These are phyloP conservation scores for Hirtodrosophila trivittata DNA, from an alignment of 2,888 invertebrate species.

Conservation along the genomic window DNA sequence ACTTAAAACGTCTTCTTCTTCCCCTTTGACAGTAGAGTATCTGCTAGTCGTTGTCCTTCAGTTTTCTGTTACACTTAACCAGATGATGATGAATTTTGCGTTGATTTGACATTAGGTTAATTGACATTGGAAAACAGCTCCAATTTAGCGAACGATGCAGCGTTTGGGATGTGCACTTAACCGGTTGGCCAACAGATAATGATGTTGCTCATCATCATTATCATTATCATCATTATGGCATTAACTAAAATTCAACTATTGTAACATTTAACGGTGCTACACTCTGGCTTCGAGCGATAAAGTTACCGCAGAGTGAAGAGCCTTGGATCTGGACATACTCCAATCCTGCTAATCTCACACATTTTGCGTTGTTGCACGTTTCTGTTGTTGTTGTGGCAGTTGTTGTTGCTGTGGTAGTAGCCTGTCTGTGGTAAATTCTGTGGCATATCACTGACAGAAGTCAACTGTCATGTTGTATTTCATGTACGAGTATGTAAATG, in stretches of 20 bases:
- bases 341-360: constrained; percentile 47
- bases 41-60: constrained; percentile 26
- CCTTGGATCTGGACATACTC: constrained; percentile 30
- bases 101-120: constrained; percentile 60
- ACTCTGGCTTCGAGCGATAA: constrained; percentile 21
- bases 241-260: constrained; percentile 82
- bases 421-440: constrained; percentile 76
- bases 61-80: constrained; percentile 6
- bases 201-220: constrained; percentile 1
- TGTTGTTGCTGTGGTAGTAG: constrained; percentile 16
- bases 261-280: constrained; percentile 81
- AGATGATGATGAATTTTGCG: constrained; percentile 48
- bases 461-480: constrained; percentile 81
- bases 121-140: constrained; percentile 38
- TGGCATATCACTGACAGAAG: constrained; percentile 82
- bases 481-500: constrained; percentile 76
- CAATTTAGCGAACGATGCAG: constrained; percentile 1
- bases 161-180: constrained; percentile 24
- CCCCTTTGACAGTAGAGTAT: constrained; percentile 1
- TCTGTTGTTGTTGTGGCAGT: constrained; percentile 7
- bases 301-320: constrained; percentile 8
- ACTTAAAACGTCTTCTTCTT: constrained; percentile 1
- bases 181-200: constrained; percentile 32
- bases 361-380: constrained; percentile 49
- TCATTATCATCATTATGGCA: constrained; percentile 54